Evolutionary conservation across 2,797 vertebrate genomes (phyloP).

Genomic region (Gymnoscopelus braueri): DNA sequence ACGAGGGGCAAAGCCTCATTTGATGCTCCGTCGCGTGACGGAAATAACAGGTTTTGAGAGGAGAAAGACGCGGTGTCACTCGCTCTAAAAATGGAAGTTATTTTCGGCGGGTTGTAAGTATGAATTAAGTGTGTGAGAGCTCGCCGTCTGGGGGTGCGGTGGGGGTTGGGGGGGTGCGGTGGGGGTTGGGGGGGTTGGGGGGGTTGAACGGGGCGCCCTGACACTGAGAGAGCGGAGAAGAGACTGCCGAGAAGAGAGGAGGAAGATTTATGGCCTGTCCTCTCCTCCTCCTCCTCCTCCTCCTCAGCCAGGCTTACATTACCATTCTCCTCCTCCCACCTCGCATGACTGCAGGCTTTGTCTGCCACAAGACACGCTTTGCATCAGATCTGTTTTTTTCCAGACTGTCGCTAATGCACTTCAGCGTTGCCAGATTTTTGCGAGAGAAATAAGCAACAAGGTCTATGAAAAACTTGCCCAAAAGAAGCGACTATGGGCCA

Average conservation of each 20-base stretch:
- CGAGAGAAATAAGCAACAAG: no score
- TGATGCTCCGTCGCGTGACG: no score
- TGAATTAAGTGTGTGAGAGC: no score
- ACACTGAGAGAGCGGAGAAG: conserved; percentile 29
- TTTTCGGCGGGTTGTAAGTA: no score
- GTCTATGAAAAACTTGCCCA: no score
- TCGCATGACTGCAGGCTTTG: conserved; percentile 67
- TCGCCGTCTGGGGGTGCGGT: no score
- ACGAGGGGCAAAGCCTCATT: no score
- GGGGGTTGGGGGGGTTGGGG: background rate
- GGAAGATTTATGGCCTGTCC: conserved; percentile 54
- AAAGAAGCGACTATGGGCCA: no score
- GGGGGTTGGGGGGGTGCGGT: no score
- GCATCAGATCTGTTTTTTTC: conserved; percentile 68
- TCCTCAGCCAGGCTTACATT: conserved; percentile 63
- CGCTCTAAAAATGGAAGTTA: no score
- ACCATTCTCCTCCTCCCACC: conserved; percentile 53
- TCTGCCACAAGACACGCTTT: conserved; percentile 62
- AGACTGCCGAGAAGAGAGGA: conserved; percentile 22
- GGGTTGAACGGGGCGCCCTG: conserved; percentile 39
- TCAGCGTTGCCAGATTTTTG: conserved; percentile 1
- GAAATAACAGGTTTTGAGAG: no score
- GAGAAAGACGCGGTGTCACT: no score
- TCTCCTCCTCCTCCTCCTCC: conserved; percentile 49
- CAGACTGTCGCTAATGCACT: conserved; percentile 62